Base-by-base conservation (phyloP, 1,140 invertebrate species). In the Diabrotica undecimpunctata region DNA sequence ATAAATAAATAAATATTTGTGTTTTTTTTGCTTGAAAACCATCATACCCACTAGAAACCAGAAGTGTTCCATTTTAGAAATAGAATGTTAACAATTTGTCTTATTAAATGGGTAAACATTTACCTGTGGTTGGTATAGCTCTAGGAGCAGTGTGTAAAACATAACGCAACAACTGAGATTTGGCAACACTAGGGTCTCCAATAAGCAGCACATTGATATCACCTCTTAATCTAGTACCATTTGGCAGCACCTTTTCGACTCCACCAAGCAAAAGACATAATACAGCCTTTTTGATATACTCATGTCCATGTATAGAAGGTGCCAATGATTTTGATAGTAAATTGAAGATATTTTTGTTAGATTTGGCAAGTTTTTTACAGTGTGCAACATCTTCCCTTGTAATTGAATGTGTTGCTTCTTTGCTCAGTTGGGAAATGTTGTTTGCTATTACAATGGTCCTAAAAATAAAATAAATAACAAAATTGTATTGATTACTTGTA, bases 131-230 rank as follows among this genome's bases (percentile, higher is more conserved):
- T 7, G 96, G 87, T 73, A 99, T 93, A 35, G 97, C 97, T 62
- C 97, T 81, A 0, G 96, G 96, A 0, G 97, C 97, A 0, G 95
- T 97, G 74, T 90, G 86, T 52, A 98, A 79, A 4, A 99, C 97
- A 77, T 99, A 99, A 6, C 96, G 88, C 6, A 38, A n/a, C n/a
- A 46, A 46, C n/a, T 46, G 41, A 46, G 41, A 46, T 46, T 46
- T 46, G 6, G 41, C 41, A 39, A 54, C n/a, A 58, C 95, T 97
- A 0, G 98, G 98, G 86, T 99, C 98, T 54, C 98, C 98, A 76
- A 99, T 98, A 0, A 99, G 82, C 12, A 99, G 82, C 39, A 99
- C 83, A 80, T 99, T 99, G 56, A 99, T 97, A 77, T 99, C 98
- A 70, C 97, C 98, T 86, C 98, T 89, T 0, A 99, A 83, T 60